A percentile compares a stretch with the other conserved stretches of the same genome.
These are phyloP conservation scores for Notospermus geniculatus DNA, from an alignment of 1,140 invertebrate species.

Conservation along the genomic window DNA sequence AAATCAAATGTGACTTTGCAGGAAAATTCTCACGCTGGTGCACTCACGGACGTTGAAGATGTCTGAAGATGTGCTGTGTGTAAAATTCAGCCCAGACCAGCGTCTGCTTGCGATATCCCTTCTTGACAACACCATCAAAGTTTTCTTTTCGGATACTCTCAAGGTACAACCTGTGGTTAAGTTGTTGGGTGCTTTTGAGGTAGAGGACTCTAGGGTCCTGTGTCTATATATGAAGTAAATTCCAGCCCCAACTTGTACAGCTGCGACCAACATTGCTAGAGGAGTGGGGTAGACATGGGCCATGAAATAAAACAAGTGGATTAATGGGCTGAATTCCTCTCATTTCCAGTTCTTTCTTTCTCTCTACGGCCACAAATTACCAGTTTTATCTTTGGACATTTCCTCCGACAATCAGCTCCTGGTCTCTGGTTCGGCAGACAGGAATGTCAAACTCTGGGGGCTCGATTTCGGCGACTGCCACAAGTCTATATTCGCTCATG, in stretches of 20 bases:
- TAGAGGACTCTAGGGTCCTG: no score
- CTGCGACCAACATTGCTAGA: no score
- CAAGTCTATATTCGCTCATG: slow-evolving; percentile 76
- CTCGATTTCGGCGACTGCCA: slow-evolving; percentile 96
- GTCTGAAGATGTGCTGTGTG: slow-evolving; percentile 80
- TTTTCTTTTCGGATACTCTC: slow-evolving; percentile 91
- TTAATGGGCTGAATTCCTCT: no score
- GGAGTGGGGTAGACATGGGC: no score
- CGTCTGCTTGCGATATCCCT: slow-evolving; percentile 86
- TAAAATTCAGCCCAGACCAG: slow-evolving; percentile 77
- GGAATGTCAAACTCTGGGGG: slow-evolving; percentile 97
- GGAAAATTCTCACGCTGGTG: slow-evolving; percentile 74
- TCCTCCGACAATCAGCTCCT: slow-evolving; percentile 86
- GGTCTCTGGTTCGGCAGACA: slow-evolving; percentile 90
- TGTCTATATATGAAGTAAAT: no score
- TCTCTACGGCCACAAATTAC: slow-evolving; percentile 94
- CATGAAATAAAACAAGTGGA: no score
- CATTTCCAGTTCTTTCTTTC: slow-evolving; percentile 85
- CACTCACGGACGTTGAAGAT: slow-evolving; percentile 80
- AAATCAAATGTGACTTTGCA: no score
- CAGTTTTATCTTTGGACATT: slow-evolving; percentile 91
- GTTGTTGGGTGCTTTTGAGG: no score
- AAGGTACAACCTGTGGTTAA: no score
- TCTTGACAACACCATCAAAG: slow-evolving; percentile 90
- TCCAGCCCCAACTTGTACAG: no score